These are phyloP conservation scores for Nasonia giraulti DNA, from an alignment of 1,140 invertebrate species.

Conservation along the genomic window DNA sequence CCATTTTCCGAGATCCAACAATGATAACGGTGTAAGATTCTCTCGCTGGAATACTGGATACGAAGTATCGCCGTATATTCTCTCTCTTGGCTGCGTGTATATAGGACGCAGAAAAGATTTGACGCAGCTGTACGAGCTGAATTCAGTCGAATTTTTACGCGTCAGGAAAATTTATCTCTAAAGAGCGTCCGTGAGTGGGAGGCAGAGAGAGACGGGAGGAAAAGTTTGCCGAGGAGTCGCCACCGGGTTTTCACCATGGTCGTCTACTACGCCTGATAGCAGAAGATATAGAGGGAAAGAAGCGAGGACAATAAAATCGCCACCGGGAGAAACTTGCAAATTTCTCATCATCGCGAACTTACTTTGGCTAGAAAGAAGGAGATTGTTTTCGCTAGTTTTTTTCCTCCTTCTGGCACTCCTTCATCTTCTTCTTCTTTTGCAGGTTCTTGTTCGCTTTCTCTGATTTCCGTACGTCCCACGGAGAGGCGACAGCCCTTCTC, in stretches of 20 bases:
- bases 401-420: neutral
- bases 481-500: neutral
- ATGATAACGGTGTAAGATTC: conserved; percentile 6
- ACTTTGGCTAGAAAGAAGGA: conserved; percentile 25
- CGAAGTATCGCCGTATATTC: neutral
- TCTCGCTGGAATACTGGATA: neutral
- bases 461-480: neutral
- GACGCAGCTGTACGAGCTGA: conserved; percentile 13
- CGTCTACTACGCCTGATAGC: conserved; percentile 50
- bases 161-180: conserved; percentile 57
- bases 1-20: neutral
- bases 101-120: conserved; percentile 47
- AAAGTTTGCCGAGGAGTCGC: conserved; percentile 33
- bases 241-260: conserved; percentile 48
- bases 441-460: too few species aligned
- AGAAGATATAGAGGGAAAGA: conserved; percentile 50
- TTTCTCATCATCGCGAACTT: conserved; percentile 49
- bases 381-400: conserved; percentile 29
- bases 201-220: conserved; percentile 15
- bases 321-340: conserved; percentile 51
- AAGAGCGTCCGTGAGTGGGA: conserved; percentile 4
- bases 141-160: conserved; percentile 40
- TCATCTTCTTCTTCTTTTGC: too few species aligned
- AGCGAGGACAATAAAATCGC: conserved; percentile 16
- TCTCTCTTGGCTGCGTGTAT: neutral